Conservation (phyloP, 2,797 vertebrate genomes). For the Dendrocincla fuliginosa region DNA sequence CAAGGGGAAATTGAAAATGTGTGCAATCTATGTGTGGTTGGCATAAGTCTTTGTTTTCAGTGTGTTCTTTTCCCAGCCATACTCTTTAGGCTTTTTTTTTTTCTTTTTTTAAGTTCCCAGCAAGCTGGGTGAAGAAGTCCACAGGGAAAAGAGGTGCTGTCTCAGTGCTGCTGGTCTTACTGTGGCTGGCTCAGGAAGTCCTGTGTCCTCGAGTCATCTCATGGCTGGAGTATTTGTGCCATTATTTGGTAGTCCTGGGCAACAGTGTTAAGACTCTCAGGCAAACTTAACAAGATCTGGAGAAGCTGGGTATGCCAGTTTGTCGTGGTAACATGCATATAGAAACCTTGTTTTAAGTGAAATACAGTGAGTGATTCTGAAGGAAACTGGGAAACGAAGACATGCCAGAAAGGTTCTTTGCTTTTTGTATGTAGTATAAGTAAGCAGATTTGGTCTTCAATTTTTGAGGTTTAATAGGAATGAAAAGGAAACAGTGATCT, state of each 20-base stretch:
- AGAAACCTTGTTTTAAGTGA: background rate
- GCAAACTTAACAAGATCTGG: background rate
- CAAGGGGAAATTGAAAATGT: background rate
- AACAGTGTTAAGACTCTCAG: background rate
- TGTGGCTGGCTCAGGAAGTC: background rate
- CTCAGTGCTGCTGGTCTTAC: background rate
- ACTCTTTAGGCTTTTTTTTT: accelerated
- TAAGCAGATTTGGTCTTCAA: accelerated
- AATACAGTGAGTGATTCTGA: background rate
- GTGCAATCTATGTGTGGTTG: background rate
- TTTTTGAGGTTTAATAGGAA: background rate
- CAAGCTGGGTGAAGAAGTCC: background rate
- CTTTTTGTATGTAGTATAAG: background rate
- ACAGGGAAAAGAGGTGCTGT: accelerated
- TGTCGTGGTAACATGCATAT: background rate
- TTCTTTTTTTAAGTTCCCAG: background rate
- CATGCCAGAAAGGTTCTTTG: background rate
- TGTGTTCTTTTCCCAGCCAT: background rate
- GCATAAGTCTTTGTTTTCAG: background rate
- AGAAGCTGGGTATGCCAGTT: accelerated
- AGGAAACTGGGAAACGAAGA: background rate
- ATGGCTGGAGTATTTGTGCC: background rate
- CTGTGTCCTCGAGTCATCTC: background rate
- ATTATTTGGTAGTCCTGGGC: background rate
- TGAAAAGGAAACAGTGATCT: background rate